Evolutionary conservation across 1,140 invertebrate genomes (phyloP).

Genomic region (Cecropterus lyciades): DNA sequence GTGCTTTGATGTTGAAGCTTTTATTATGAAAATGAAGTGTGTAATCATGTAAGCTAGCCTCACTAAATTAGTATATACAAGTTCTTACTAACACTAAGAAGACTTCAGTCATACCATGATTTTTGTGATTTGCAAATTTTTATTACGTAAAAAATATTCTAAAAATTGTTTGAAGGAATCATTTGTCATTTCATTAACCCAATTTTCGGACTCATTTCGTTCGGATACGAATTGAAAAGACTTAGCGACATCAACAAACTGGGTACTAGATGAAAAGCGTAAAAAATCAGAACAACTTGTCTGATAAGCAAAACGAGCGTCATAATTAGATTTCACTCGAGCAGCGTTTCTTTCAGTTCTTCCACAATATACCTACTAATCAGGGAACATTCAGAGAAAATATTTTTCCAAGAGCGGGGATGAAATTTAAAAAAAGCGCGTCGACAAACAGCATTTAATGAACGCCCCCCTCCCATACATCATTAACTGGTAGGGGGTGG

Average conservation of each 20-base stretch:
- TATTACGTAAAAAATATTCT: too few species aligned
- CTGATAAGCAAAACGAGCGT: slow-evolving; percentile 49
- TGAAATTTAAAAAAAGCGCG: slow-evolving; percentile 43
- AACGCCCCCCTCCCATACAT: slow-evolving; percentile 70
- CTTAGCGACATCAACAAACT: slow-evolving; percentile 16
- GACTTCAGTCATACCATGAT: too few species aligned
- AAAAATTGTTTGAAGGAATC: slow-evolving; percentile 16
- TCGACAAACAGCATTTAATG: slow-evolving; percentile 71
- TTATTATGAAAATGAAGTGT: too few species aligned
- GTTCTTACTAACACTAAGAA: too few species aligned
- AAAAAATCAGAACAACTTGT: slow-evolving; percentile 46
- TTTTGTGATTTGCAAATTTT: too few species aligned
- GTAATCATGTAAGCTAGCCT: too few species aligned
- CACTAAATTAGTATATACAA: too few species aligned
- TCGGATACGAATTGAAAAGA: slow-evolving; percentile 21
- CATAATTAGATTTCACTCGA: slow-evolving; percentile 56
- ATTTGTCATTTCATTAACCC: slow-evolving; percentile 47
- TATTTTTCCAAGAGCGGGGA: slow-evolving; percentile 50
- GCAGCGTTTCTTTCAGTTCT: slow-evolving; percentile 45
- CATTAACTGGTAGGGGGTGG: slow-evolving; percentile 77
- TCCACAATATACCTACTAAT: slow-evolving; percentile 53
- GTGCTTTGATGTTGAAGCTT: background rate
- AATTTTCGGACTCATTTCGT: background rate
- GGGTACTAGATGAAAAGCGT: slow-evolving; percentile 27
- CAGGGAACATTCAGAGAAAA: slow-evolving; percentile 45